phyloP scores from a whole-genome alignment of 2,113 vertebrate genomes.

The Poecilia latipinna region DNA sequence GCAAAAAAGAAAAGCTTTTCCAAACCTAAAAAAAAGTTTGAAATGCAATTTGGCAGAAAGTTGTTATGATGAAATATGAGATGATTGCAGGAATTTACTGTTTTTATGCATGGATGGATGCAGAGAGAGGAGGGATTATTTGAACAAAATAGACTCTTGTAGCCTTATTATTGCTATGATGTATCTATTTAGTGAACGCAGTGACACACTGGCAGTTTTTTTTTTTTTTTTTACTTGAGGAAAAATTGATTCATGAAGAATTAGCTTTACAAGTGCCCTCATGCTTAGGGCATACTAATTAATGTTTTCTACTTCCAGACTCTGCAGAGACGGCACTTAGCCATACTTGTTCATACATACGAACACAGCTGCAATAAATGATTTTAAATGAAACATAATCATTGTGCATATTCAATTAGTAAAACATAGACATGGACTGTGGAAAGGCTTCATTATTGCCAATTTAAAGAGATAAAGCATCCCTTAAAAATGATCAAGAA shows the following conservation, averaged over 20 bases:
- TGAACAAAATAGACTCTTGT: conserved; percentile 47
- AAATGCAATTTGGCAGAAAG: conserved; percentile 2
- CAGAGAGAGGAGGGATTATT: conserved; percentile 41
- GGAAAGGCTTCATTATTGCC: background rate
- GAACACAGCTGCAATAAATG: background rate
- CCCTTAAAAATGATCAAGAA: background rate
- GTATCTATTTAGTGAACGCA: conserved; percentile 46
- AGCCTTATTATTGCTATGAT: conserved; percentile 44
- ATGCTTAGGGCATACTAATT: conserved; percentile 35
- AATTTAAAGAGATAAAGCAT: conserved; percentile 5
- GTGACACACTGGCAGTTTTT: conserved; percentile 25
- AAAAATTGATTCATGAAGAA: conserved; percentile 29
- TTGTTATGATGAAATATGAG: conserved; percentile 26
- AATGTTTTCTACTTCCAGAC: conserved; percentile 29
- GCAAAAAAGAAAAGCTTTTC: conserved; percentile 2
- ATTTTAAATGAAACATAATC: conserved; percentile 19
- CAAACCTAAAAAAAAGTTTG: background rate
- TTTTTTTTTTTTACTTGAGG: conserved; percentile 17
- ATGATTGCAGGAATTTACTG: conserved; percentile 19
- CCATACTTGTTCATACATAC: background rate
- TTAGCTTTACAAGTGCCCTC: conserved; percentile 24
- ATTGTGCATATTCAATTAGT: conserved; percentile 23
- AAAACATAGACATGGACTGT: conserved; percentile 3
- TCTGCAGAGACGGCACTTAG: conserved; percentile 1
- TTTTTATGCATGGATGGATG: conserved; percentile 11